A percentile compares a stretch with the other conserved stretches of the same genome.
phyloP scores from a whole-genome alignment of 2,113 vertebrate species.

The Cacatua alba region DNA sequence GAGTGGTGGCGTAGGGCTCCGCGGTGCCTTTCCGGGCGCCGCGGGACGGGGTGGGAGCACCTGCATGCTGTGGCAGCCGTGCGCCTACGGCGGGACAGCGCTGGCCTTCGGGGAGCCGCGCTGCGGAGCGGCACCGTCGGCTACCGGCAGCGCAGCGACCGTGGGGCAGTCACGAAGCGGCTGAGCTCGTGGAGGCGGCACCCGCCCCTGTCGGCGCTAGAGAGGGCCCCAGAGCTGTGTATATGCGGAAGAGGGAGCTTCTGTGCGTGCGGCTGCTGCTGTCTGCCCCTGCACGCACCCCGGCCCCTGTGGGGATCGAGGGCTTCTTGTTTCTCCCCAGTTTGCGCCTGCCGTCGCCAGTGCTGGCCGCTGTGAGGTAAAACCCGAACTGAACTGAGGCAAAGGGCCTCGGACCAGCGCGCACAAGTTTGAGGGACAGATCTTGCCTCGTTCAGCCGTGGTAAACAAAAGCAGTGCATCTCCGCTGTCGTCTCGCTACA shows the following conservation, averaged over 20 bases:
- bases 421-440: background rate
- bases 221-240: background rate
- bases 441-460: background rate
- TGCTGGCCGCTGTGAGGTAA: background rate
- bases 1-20: too few relatives aligned
- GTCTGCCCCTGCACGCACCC: accelerated
- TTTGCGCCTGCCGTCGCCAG: accelerated
- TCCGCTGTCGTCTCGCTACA: background rate
- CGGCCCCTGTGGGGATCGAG: accelerated
- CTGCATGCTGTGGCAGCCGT: too few relatives aligned
- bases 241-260: accelerated
- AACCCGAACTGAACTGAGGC: background rate
- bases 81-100: accelerated
- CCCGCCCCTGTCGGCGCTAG: accelerated
- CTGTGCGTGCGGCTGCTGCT: accelerated
- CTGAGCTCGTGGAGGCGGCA: accelerated
- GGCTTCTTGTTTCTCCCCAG: accelerated
- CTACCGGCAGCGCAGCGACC: background rate
- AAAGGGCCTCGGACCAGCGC: background rate
- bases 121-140: background rate
- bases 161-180: accelerated
- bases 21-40: too few relatives aligned
- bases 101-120: accelerated
- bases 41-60: too few relatives aligned
- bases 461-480: background rate